Conservation (phyloP, 2,888 invertebrate species). For the Venusia cambrica region DNA sequence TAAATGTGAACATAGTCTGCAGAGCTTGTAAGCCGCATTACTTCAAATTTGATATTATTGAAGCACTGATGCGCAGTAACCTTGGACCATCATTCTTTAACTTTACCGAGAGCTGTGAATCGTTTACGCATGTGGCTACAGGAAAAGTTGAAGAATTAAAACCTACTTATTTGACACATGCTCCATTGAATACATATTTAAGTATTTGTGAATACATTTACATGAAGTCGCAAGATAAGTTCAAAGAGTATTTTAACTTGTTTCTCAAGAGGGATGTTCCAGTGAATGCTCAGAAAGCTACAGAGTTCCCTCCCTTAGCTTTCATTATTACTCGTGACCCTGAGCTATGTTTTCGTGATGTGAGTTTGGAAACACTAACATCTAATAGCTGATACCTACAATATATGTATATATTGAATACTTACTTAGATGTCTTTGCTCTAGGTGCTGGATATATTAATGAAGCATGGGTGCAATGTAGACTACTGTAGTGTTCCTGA, state of each 20-base stretch:
- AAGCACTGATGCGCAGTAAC: slow-evolving; percentile 56
- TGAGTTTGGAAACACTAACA: too few relatives aligned
- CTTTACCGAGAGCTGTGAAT: slow-evolving; percentile 46
- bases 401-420: too few relatives aligned
- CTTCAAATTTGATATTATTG: slow-evolving; percentile 64
- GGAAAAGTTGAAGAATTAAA: slow-evolving; percentile 46
- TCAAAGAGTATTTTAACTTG: slow-evolving; percentile 60
- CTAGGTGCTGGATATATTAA: slow-evolving; percentile 64
- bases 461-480: slow-evolving; percentile 64
- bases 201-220: slow-evolving; percentile 70
- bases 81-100: slow-evolving; percentile 66
- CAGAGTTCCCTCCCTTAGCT: slow-evolving; percentile 71
- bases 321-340: slow-evolving; percentile 62
- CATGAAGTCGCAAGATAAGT: slow-evolving; percentile 52
- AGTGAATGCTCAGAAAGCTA: slow-evolving; percentile 55
- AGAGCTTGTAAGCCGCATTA: slow-evolving; percentile 67
- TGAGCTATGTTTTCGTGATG: slow-evolving; percentile 55
- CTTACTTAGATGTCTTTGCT: neutral
- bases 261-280: slow-evolving; percentile 62
- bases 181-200: slow-evolving; percentile 64
- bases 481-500: slow-evolving; percentile 55
- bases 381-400: too few relatives aligned
- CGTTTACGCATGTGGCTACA: slow-evolving; percentile 36
- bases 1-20: slow-evolving; percentile 57
- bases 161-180: slow-evolving; percentile 51